Evolutionary conservation across 1,140 invertebrate species (phyloP).

Genomic region (Phthorimaea operculella): DNA sequence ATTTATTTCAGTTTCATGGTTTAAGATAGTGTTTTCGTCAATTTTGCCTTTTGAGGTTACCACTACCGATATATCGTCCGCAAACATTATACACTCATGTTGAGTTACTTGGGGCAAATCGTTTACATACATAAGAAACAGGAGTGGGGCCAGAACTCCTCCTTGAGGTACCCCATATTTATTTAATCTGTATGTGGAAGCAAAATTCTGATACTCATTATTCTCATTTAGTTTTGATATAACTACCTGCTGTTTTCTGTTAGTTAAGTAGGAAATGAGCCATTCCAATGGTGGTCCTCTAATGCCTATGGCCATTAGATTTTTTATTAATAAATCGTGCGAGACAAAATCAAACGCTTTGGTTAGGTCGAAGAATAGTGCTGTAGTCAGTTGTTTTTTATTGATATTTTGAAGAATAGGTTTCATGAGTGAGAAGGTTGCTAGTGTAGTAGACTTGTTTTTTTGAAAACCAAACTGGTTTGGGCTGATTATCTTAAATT

Average conservation of each 20-base stretch:
- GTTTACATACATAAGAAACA: not conserved
- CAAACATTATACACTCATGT: not conserved
- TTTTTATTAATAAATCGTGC: not conserved
- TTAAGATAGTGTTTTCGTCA: not conserved
- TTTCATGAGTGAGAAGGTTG: not conserved
- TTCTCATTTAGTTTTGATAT: not conserved
- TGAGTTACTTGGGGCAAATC: not conserved
- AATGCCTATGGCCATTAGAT: not conserved
- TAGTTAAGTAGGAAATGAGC: not conserved
- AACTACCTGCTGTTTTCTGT: not conserved
- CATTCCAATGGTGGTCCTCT: not conserved
- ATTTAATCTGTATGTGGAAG: not conserved
- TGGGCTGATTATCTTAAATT: not conserved
- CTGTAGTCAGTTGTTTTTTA: not conserved
- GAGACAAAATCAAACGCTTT: slow-evolving; percentile 1
- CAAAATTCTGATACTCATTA: not conserved
- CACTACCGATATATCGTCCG: not conserved
- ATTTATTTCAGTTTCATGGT: not conserved
- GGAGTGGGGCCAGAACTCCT: not conserved
- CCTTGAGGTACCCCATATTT: not conserved
- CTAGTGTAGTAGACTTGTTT: not conserved
- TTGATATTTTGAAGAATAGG: not conserved
- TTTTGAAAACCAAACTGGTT: not conserved
- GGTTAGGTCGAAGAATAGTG: not conserved
- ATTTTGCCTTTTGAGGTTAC: not conserved